These are phyloP conservation scores for Saguinus midas DNA, from an alignment of 2,113 vertebrate species.

Conservation along the genomic window DNA sequence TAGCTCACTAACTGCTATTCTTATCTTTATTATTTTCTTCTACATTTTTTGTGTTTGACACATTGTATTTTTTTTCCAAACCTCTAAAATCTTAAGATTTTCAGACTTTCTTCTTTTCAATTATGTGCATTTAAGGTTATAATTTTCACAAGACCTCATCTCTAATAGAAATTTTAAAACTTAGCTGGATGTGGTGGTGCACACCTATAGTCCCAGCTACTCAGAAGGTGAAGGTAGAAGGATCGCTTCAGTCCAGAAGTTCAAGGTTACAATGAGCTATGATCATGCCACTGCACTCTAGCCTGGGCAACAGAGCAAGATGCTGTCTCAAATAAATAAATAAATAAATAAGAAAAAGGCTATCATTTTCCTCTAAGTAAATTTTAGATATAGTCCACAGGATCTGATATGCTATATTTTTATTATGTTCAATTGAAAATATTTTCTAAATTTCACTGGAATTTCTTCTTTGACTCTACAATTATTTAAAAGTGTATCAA, in stretches of 20 bases:
- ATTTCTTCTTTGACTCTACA: conserved; percentile 4
- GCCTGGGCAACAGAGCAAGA: no score
- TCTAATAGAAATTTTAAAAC: no score
- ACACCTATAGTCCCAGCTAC: no score
- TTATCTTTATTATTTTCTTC: background rate
- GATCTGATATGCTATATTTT: conserved; percentile 24
- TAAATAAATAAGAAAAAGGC: no score
- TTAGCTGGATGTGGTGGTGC: no score
- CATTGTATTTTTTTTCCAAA: background rate
- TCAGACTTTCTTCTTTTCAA: background rate
- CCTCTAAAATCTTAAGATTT: background rate
- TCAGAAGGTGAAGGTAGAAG: no score
- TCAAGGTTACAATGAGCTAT: no score
- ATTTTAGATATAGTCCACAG: background rate
- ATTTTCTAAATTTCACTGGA: background rate
- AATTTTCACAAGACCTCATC: no score
- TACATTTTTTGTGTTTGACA: background rate
- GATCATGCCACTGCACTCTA: no score
- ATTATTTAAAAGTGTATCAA: background rate
- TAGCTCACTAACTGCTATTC: background rate
- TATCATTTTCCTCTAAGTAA: background rate
- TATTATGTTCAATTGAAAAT: background rate
- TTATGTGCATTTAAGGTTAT: background rate
- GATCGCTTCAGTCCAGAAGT: no score
- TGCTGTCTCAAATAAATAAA: no score